phyloP scores from a whole-genome alignment of 2,113 vertebrate genomes.

The Mormyrus iriodes region DNA sequence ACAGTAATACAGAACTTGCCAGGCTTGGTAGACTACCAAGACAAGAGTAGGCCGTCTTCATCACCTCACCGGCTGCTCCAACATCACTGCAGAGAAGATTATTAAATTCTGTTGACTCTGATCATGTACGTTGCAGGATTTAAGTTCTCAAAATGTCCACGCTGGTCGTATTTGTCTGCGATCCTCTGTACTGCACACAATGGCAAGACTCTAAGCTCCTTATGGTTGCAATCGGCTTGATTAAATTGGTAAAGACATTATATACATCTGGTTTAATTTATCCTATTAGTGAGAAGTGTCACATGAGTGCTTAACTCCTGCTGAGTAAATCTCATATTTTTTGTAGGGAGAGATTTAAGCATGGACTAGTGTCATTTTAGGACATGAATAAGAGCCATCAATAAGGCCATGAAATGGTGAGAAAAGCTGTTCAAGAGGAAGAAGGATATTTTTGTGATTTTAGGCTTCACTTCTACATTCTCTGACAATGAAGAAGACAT shows the following conservation, averaged over 20 bases:
- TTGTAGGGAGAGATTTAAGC: not conserved
- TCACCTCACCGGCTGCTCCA: not conserved
- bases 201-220: not conserved
- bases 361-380: not conserved
- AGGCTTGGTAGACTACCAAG: not conserved
- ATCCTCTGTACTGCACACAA: not conserved
- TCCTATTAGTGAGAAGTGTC: not conserved
- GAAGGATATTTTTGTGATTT: not conserved
- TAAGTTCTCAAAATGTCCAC: not conserved
- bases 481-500: not conserved
- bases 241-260: conserved; percentile 8
- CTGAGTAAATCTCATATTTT: conserved; percentile 1
- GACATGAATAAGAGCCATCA: not conserved
- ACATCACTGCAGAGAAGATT: not conserved
- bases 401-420: not conserved
- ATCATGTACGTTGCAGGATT: not conserved
- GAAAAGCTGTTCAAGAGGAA: not conserved
- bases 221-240: not conserved
- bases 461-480: not conserved
- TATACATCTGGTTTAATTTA: not conserved
- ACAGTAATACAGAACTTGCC: not conserved
- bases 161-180: not conserved
- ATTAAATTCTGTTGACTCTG: not conserved
- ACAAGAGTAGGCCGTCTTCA: not conserved
- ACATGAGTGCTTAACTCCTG: not conserved